Conservation (phyloP, 2,888 invertebrate species). For the Emmelina monodactyla region DNA sequence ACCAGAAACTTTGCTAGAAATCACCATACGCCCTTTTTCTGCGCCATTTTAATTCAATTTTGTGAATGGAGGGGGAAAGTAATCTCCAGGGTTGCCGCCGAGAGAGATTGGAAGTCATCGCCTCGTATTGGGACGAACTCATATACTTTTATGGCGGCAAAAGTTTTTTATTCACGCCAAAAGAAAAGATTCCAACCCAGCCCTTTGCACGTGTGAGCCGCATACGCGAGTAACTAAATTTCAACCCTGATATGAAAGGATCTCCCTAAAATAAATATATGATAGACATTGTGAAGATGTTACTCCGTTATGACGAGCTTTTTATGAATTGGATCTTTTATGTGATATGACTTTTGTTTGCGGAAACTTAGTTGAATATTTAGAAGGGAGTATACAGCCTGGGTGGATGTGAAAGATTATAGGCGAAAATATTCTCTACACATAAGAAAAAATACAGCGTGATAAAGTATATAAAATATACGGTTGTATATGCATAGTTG, state of each 20-base stretch:
- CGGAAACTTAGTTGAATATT: too few species aligned
- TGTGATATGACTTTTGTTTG: too few species aligned
- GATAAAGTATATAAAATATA: too few species aligned
- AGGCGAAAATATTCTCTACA: too few species aligned
- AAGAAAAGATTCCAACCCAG: constrained; percentile 49
- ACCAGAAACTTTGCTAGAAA: constrained; percentile 26
- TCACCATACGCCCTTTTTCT: background rate
- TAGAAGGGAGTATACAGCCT: too few species aligned
- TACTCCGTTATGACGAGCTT: too few species aligned
- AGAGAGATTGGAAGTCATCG: constrained; percentile 63
- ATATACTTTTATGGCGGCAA: constrained; percentile 59
- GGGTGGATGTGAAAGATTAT: too few species aligned
- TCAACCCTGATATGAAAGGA: constrained; percentile 29
- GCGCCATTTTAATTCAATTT: constrained; percentile 46
- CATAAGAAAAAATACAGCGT: too few species aligned
- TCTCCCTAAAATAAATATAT: constrained; percentile 36
- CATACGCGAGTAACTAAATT: constrained; percentile 40
- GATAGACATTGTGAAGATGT: too few species aligned
- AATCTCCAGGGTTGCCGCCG: constrained; percentile 56
- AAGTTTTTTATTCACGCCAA: constrained; percentile 56
- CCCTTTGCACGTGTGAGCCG: constrained; percentile 34
- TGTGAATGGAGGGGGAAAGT: constrained; percentile 59
- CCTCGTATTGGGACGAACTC: constrained; percentile 62
- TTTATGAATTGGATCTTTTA: too few species aligned
- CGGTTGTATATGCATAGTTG: too few species aligned